Base-by-base conservation (phyloP, 2,888 invertebrate genomes). In the Pherbina coryleti region DNA sequence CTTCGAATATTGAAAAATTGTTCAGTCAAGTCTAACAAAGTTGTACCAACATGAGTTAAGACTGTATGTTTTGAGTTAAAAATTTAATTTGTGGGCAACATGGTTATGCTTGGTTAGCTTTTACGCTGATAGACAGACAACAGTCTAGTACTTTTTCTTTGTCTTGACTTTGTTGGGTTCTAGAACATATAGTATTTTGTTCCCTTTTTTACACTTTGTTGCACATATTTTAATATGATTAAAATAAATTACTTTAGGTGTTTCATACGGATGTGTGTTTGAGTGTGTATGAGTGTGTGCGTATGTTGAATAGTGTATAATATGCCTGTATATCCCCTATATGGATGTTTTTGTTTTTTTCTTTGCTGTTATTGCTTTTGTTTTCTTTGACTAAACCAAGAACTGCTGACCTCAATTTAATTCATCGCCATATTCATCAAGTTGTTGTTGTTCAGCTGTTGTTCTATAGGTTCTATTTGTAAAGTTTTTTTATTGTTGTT, bases 381-480 rank as follows among this genome's bases (percentile, higher is more conserved):
- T 44, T 74, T 57, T 9, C 37, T n/a, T 31, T 64, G 62, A 14
- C 64, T 74, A 51, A 25, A 62, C 17, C 49, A 28, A 28, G 25
- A 64, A 74, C 37, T 64, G 62, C 51, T 74, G 64, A 64, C 74
- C 74, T 74, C 74, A 74, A 74, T 74, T 74, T 64, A 74, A 53
- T 74, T 51, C 49, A 60, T 57, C 37, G 9, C 22, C 17, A 49
- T 14, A 22, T 14, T 49, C n/a, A 14, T 67, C 9, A 37, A n/a
- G 67, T 31, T 67, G 22, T 9, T 19, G 8, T 55, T 53, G n/a
- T n/a, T n/a, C n/a, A 14, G 34, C 37, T 66, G 9, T 34, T 9
- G 51, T 69, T 17, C 28, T 69, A 14, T 44, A n/a, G 4, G n/a
- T 69, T 49, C 19, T 70, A 3, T 19, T 70, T 53, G 25, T 25